A percentile compares a stretch with the other conserved stretches of the same genome.
Conservation (phyloP, 2,888 invertebrate species). For the Orthonychiurus folsomi region DNA sequence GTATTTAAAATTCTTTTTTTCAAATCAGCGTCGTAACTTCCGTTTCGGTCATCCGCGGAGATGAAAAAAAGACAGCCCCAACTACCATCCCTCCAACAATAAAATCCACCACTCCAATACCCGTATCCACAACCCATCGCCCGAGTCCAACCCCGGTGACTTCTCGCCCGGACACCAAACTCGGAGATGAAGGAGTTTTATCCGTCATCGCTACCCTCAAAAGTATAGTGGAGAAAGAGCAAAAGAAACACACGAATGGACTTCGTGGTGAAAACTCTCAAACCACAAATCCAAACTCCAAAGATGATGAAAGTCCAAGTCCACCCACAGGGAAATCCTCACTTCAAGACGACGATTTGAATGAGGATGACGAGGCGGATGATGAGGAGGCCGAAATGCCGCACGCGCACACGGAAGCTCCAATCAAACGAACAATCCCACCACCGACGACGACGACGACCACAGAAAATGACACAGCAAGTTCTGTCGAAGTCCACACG, state of each 20-base stretch:
- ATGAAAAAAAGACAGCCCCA: conserved; percentile 18
- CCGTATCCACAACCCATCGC: conserved; percentile 40
- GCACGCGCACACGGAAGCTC: conserved; percentile 18
- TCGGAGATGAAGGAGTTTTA: conserved; percentile 24
- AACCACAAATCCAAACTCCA: conserved; percentile 4
- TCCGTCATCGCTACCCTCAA: conserved; percentile 38
- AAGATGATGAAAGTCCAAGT: conserved; percentile 16
- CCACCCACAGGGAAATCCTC: conserved; percentile 11
- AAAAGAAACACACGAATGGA: conserved; percentile 25
- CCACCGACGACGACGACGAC: conserved; percentile 28
- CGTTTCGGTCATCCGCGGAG: conserved; percentile 49
- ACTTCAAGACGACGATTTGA: conserved; percentile 6
- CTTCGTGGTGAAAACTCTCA: neutral
- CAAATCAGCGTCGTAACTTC: conserved; percentile 59
- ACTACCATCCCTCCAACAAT: conserved; percentile 43
- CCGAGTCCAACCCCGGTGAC: conserved; percentile 50
- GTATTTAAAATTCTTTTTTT: no score
- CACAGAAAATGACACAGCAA: conserved; percentile 37
- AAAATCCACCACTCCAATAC: conserved; percentile 46
- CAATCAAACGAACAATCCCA: conserved; percentile 14
- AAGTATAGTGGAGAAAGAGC: conserved; percentile 37
- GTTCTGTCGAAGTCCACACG: conserved; percentile 38
- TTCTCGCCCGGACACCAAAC: conserved; percentile 29
- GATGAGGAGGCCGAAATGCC: conserved; percentile 25
- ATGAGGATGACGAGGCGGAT: conserved; percentile 23